phyloP scores from a whole-genome alignment of 2,888 invertebrate species.

The Phlogophora meticulosa region DNA sequence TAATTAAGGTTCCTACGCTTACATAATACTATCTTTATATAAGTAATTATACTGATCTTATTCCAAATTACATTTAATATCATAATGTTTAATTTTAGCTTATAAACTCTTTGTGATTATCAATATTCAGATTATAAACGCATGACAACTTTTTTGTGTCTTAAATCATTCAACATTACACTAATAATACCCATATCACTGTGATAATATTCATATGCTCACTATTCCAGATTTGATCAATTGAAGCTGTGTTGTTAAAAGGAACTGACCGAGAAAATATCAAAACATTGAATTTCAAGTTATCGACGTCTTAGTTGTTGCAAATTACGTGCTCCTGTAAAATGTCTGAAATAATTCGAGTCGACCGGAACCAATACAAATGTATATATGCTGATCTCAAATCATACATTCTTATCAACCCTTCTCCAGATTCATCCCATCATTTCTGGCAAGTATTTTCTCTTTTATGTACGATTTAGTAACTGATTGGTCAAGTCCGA shows the following conservation, averaged over 20 bases:
- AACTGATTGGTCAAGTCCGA: no score
- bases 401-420: conserved; percentile 6
- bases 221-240: conserved; percentile 47
- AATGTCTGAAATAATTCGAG: conserved; percentile 25
- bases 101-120: conserved; percentile 63
- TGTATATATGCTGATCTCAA: conserved; percentile 3
- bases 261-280: conserved; percentile 21
- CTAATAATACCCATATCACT: conserved; percentile 24
- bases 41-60: conserved; percentile 50
- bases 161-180: conserved; percentile 45
- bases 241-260: conserved; percentile 15
- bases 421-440: conserved; percentile 5
- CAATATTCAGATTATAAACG: conserved; percentile 66
- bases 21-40: conserved; percentile 60
- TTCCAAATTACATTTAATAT: conserved; percentile 53
- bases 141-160: conserved; percentile 61
- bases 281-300: conserved; percentile 16
- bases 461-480: no score
- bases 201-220: conserved; percentile 33
- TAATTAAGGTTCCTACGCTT: conserved; percentile 88
- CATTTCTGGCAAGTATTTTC: conserved; percentile 29
- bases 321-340: conserved; percentile 22
- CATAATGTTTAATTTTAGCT: conserved; percentile 58
- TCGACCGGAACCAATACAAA: conserved; percentile 1
- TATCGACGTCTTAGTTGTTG: conserved; percentile 9